Percentiles rank a stretch among this genome's conserved stretches.
Conservation (phyloP, 2,888 invertebrate species). For the Anarsia innoxiella region DNA sequence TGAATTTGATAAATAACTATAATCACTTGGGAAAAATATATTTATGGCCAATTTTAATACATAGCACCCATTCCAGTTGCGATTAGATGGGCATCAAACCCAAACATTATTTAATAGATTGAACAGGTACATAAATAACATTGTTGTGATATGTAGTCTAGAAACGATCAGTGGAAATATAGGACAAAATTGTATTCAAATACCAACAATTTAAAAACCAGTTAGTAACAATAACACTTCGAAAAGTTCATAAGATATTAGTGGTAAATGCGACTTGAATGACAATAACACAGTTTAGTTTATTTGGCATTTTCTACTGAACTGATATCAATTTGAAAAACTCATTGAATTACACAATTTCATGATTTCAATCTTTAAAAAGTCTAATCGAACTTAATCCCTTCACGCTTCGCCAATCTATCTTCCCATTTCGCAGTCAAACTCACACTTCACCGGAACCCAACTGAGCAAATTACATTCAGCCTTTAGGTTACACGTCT, state of each 20-base stretch:
- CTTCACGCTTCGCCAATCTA: too few species aligned
- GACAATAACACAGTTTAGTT: not conserved
- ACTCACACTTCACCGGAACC: too few species aligned
- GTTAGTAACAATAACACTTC: slow-evolving; percentile 14
- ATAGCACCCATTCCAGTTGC: not conserved
- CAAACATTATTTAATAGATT: not conserved
- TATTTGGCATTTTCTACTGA: not conserved
- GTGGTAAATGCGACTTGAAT: slow-evolving; percentile 11
- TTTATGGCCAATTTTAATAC: not conserved
- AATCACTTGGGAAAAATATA: too few species aligned
- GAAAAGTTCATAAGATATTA: slow-evolving; percentile 23
- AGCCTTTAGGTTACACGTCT: slow-evolving; percentile 3
- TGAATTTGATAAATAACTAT: too few species aligned
- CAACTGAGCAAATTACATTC: slow-evolving; percentile 11
- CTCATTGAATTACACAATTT: too few species aligned
- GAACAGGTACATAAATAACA: slow-evolving; percentile 24
- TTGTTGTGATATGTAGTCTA: slow-evolving; percentile 25
- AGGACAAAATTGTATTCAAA: slow-evolving; percentile 8
- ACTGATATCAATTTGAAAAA: too few species aligned
- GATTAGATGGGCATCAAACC: too few species aligned
- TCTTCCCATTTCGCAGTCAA: too few species aligned
- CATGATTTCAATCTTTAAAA: too few species aligned
- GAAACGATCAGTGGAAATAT: not conserved
- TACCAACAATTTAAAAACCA: slow-evolving; percentile 15
- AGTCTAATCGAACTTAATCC: too few species aligned